Conservation (phyloP, 1,140 invertebrate species). For the Coenobita brevimanus region DNA sequence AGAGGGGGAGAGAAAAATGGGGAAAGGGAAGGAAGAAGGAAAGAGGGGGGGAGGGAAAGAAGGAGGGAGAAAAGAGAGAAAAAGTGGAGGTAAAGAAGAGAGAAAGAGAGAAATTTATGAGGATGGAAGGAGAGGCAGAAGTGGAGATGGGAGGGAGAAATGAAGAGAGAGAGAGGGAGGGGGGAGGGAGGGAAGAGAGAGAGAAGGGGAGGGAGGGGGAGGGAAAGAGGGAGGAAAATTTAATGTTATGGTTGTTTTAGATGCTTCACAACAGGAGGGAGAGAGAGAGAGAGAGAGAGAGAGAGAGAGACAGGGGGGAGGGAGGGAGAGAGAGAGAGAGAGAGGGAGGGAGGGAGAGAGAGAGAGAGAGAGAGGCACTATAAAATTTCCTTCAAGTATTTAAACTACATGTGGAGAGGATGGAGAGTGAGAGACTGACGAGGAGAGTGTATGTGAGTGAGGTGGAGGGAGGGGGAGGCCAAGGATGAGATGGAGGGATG, state of each 20-base stretch:
- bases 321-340: too few species aligned
- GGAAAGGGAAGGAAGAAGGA: not conserved
- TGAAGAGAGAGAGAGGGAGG: not conserved
- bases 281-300: too few species aligned
- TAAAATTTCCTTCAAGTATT: too few species aligned
- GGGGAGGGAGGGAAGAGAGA: not conserved
- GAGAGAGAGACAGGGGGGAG: too few species aligned
- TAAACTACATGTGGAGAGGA: too few species aligned
- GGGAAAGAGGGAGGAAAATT: constrained; percentile 3
- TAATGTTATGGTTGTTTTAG: constrained; percentile 12
- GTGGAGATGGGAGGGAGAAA: not conserved
- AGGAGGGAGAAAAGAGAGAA: not conserved
- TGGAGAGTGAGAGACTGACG: too few species aligned
- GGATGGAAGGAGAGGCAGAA: not conserved
- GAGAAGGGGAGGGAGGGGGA: not conserved
- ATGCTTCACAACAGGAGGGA: too few species aligned
- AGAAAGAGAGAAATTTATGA: not conserved
- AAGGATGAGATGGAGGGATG: too few species aligned
- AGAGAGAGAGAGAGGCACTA: too few species aligned
- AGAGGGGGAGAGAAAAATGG: not conserved
- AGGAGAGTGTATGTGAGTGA: too few species aligned
- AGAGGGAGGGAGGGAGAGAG: too few species aligned
- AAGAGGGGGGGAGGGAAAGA: not conserved
- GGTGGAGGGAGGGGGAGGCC: too few species aligned
- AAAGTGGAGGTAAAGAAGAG: not conserved